phyloP scores from a whole-genome alignment of 2,797 vertebrate species.

The Sebastes glaucus region DNA sequence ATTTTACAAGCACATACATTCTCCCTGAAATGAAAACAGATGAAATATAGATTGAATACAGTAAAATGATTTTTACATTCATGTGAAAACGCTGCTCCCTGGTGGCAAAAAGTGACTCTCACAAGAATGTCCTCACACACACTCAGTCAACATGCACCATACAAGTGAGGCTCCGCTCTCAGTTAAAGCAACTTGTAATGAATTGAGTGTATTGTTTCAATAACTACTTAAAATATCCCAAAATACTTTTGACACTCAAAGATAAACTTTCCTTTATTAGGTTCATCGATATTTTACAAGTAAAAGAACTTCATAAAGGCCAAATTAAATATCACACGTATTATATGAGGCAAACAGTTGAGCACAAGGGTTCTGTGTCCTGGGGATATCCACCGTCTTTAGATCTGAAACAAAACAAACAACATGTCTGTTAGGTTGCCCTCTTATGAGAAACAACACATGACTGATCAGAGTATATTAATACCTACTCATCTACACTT shows the following conservation, averaged over 20 bases:
- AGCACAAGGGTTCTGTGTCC: conserved; percentile 64
- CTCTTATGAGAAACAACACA: not conserved
- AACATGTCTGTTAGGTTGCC: not conserved
- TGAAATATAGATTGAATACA: conserved; percentile 44
- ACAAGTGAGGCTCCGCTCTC: not conserved
- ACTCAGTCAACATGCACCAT: not conserved
- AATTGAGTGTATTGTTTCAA: conserved; percentile 5
- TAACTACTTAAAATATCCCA: conserved; percentile 38
- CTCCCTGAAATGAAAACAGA: conserved; percentile 74
- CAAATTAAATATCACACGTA: conserved; percentile 82
- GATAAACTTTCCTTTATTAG: conserved; percentile 80
- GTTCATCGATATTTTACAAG: conserved; percentile 84
- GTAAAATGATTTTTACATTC: conserved; percentile 64
- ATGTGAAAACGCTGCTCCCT: conserved; percentile 68
- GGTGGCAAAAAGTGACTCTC: conserved; percentile 51
- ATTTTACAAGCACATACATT: conserved; percentile 63
- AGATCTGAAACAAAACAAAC: conserved; percentile 53
- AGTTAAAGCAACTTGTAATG: not conserved
- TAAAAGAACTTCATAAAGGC: conserved; percentile 83
- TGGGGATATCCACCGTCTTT: conserved; percentile 29
- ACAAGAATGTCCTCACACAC: not conserved
- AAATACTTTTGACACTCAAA: conserved; percentile 62
- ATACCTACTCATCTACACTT: conserved; percentile 81
- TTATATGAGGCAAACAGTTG: conserved; percentile 73
- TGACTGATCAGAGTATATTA: not conserved